Percentiles rank a stretch among this genome's conserved stretches.
Conservation (phyloP, 2,797 vertebrate species). For the Mus caroli region DNA sequence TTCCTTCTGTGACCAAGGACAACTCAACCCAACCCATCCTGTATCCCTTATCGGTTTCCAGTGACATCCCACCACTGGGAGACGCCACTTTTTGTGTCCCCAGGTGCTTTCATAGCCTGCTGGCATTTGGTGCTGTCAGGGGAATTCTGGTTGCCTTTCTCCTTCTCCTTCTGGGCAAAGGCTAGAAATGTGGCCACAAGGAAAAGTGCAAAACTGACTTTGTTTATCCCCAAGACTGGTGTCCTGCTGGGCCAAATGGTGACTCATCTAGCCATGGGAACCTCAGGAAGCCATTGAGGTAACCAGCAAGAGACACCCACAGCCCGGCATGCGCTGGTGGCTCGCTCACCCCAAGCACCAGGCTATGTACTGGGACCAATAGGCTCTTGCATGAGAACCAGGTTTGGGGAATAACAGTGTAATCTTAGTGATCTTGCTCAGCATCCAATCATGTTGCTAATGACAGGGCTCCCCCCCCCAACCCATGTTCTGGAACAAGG, state of each 20-base stretch:
- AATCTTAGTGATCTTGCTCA: not conserved
- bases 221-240: not conserved
- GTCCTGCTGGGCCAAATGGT: not conserved
- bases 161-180: not conserved
- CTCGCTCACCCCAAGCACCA: not conserved
- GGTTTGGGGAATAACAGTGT: not conserved
- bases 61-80: not conserved
- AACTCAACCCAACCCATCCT: not conserved
- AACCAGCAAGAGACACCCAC: not conserved
- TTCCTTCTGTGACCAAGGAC: conserved; percentile 73
- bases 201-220: not conserved
- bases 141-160: not conserved
- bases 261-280: not conserved
- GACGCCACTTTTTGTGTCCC: not conserved
- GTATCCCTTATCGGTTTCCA: not conserved
- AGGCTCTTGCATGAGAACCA: conserved; percentile 9
- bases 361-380: not conserved
- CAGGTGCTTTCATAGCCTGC: not conserved
- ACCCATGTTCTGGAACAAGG: not conserved
- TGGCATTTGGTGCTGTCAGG: not conserved
- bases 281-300: not conserved
- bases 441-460: not conserved
- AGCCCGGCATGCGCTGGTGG: not conserved
- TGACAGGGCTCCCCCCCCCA: too few relatives aligned
- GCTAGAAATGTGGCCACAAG: not conserved